phyloP scores from a whole-genome alignment of 1,140 invertebrate genomes.

The Lasioglossum albipes region DNA sequence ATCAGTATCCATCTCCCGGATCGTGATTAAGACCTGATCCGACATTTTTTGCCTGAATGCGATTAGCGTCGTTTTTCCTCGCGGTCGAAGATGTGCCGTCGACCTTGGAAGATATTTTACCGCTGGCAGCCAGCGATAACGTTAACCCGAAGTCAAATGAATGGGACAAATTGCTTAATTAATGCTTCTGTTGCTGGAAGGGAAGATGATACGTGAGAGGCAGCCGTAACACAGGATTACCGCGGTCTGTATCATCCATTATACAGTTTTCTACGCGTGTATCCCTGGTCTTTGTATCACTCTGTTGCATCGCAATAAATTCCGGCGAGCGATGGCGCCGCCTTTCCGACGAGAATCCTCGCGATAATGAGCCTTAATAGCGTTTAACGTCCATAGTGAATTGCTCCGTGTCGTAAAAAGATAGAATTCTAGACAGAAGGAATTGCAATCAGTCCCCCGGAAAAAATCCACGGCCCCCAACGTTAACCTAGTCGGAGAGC shows the following conservation, averaged over 20 bases:
- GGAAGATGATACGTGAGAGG: no score
- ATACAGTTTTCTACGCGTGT: not conserved
- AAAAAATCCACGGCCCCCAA: not conserved
- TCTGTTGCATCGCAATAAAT: conserved; percentile 13
- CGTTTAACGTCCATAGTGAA: conserved; percentile 1
- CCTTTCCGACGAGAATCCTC: not conserved
- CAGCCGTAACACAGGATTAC: not conserved
- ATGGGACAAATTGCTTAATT: conserved; percentile 24
- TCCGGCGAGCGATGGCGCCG: no score
- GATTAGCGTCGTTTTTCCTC: no score
- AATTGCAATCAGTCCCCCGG: not conserved
- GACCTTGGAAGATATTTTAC: not conserved
- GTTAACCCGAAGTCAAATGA: not conserved
- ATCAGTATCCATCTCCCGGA: no score
- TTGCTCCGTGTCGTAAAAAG: not conserved
- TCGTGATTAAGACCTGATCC: no score
- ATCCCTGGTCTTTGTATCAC: not conserved
- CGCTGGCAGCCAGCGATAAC: not conserved
- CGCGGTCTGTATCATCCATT: not conserved
- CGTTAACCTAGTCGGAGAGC: not conserved
- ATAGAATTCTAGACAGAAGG: not conserved
- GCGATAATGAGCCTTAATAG: conserved; percentile 19
- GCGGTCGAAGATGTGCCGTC: not conserved
- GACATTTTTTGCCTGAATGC: no score
- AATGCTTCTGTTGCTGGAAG: not conserved